Conservation (phyloP, 2,113 vertebrate species). For the Sclerurus mexicanus region DNA sequence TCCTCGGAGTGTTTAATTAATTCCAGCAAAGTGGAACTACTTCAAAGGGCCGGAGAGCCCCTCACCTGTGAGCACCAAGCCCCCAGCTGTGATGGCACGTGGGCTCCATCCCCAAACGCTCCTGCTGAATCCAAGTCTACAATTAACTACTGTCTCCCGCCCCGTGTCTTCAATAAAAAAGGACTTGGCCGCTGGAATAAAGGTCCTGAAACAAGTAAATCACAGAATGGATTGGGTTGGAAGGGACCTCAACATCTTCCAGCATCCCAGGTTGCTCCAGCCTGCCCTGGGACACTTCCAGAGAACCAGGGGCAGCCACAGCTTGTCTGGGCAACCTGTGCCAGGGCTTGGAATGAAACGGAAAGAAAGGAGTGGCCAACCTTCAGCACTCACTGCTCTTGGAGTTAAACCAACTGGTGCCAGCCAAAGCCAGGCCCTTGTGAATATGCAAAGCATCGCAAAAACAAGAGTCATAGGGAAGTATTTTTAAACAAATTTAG, state of each 20-base stretch:
- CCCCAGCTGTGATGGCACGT: background rate
- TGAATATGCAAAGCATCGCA: background rate
- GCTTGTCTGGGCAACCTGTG: background rate
- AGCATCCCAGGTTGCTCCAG: rapidly evolving
- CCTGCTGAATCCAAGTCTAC: background rate
- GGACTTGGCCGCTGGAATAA: background rate
- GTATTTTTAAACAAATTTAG: background rate
- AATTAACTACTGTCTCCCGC: background rate
- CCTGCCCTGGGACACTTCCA: background rate
- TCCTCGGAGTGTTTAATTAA: slow-evolving; percentile 31
- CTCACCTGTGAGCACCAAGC: background rate
- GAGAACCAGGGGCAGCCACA: background rate
- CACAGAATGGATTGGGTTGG: background rate
- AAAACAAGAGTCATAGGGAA: background rate
- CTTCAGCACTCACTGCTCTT: background rate
- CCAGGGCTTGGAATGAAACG: background rate
- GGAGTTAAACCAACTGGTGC: background rate
- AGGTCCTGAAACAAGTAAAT: background rate
- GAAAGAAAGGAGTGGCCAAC: background rate
- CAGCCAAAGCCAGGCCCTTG: background rate
- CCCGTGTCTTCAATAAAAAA: background rate
- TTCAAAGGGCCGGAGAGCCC: background rate
- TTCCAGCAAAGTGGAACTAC: background rate
- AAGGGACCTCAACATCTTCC: background rate
- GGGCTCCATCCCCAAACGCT: background rate